A percentile compares a stretch with the other conserved stretches of the same genome.
Evolutionary conservation across 2,888 invertebrate species (phyloP).

Genomic region (Crossocerus cetratus): DNA sequence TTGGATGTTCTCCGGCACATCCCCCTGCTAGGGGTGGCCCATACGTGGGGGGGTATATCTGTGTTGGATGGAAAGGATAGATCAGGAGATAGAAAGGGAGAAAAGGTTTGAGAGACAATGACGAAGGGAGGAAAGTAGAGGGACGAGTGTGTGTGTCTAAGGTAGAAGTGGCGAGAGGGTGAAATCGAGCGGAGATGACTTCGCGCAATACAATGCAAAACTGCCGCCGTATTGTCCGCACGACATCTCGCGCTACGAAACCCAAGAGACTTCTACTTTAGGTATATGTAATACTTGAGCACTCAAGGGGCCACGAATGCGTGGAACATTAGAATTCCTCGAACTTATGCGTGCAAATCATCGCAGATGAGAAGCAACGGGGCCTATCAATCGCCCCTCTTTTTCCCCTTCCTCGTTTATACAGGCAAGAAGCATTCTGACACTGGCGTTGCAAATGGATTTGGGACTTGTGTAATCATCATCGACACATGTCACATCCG

Average conservation of each 20-base stretch:
- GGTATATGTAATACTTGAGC: too few species aligned
- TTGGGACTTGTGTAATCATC: slow-evolving; percentile 31
- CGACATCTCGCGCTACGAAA: slow-evolving; percentile 36
- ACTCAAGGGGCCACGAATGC: too few species aligned
- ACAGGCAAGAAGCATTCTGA: slow-evolving; percentile 25
- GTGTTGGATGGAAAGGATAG: slow-evolving; percentile 1
- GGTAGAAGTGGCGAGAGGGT: slow-evolving; percentile 15
- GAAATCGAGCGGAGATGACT: slow-evolving; percentile 5
- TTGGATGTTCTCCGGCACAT: neutral
- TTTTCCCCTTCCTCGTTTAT: slow-evolving; percentile 3
- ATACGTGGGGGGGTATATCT: slow-evolving; percentile 9
- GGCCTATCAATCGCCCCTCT: slow-evolving; percentile 8
- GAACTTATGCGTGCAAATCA: neutral
- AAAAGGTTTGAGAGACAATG: neutral
- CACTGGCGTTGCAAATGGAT: slow-evolving; percentile 43
- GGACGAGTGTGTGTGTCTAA: slow-evolving; percentile 17
- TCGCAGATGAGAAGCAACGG: slow-evolving; percentile 10
- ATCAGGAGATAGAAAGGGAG: neutral
- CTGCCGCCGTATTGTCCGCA: slow-evolving; percentile 28
- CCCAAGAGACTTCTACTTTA: neutral
- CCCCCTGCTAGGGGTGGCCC: slow-evolving; percentile 3
- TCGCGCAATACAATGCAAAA: slow-evolving; percentile 37
- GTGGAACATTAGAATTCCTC: neutral
- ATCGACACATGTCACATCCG: slow-evolving; percentile 11
- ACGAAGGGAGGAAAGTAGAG: neutral